Percentiles rank a stretch among this genome's conserved stretches.
phyloP scores from a whole-genome alignment of 1,140 invertebrate species.

The Holotrichia oblita region DNA sequence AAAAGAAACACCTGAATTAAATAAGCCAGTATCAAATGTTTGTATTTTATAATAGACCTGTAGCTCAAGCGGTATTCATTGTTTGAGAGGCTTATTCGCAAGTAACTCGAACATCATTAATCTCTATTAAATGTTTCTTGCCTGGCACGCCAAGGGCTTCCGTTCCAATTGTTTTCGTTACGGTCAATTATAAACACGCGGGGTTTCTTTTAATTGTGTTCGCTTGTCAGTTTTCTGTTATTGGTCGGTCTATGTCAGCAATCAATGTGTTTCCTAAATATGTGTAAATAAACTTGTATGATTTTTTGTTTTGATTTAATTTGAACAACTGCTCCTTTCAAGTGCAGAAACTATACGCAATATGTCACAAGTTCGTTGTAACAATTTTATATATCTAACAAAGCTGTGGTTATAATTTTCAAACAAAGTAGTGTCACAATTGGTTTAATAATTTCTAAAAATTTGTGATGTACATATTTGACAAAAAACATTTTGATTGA shows the following conservation, averaged over 20 bases:
- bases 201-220: conserved; percentile 28
- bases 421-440: too few species aligned
- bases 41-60: not conserved
- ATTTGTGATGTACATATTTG: too few species aligned
- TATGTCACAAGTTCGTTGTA: too few species aligned
- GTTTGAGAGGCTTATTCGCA: conserved; percentile 5
- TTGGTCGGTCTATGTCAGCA: not conserved
- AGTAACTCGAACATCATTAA: conserved; percentile 21
- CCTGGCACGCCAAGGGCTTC: conserved; percentile 23
- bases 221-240: conserved; percentile 22
- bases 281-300: not conserved
- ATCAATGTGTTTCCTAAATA: conserved; percentile 27
- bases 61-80: not conserved
- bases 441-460: too few species aligned
- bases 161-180: conserved; percentile 34
- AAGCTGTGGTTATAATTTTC: too few species aligned
- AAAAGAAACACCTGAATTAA: too few species aligned
- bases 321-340: not conserved
- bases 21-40: too few species aligned
- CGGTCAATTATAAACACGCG: conserved; percentile 32
- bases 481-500: too few species aligned
- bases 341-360: too few species aligned
- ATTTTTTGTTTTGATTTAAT: not conserved
- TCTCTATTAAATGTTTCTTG: conserved; percentile 18
- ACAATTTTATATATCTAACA: too few species aligned